These are phyloP conservation scores for Schizotus pectinicornis DNA, from an alignment of 2,888 invertebrate species.

Conservation along the genomic window DNA sequence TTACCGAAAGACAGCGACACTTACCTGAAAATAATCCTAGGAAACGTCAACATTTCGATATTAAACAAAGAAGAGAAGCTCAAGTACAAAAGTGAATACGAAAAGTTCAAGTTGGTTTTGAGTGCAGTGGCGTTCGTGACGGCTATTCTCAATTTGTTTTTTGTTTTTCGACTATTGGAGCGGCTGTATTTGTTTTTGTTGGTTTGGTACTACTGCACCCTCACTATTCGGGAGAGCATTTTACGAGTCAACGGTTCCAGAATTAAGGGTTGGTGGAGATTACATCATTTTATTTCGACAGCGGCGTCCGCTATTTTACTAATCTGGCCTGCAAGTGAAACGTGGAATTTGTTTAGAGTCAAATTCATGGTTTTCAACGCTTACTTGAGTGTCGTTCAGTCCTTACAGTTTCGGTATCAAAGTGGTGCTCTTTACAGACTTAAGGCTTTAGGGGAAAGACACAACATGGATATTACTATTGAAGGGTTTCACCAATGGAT, in stretches of 20 bases:
- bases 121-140: conserved; percentile 86
- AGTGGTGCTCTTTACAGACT: conserved; percentile 70
- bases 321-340: conserved; percentile 94
- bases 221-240: conserved; percentile 97
- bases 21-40: conserved; percentile 90
- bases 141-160: conserved; percentile 72
- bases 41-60: conserved; percentile 94
- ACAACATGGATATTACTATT: conserved; percentile 99
- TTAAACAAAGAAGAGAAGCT: conserved; percentile 90
- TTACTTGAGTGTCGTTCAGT: conserved; percentile 77
- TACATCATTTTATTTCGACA: conserved; percentile 96
- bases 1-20: conserved; percentile 88
- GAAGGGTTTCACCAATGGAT: conserved; percentile 99
- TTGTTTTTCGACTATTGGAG: conserved; percentile 73
- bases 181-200: conserved; percentile 87
- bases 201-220: conserved; percentile 99
- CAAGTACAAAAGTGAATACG: conserved; percentile 96
- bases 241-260: conserved; percentile 96
- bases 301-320: conserved; percentile 90
- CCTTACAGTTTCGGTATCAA: conserved; percentile 71
- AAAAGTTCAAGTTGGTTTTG: conserved; percentile 93
- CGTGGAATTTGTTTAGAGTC: conserved; percentile 86
- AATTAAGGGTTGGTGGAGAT: conserved; percentile 97
- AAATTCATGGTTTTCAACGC: conserved; percentile 94
- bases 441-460: conserved; percentile 91